These are phyloP conservation scores for Merodon equestris DNA, from an alignment of 2,888 invertebrate species.

Conservation along the genomic window DNA sequence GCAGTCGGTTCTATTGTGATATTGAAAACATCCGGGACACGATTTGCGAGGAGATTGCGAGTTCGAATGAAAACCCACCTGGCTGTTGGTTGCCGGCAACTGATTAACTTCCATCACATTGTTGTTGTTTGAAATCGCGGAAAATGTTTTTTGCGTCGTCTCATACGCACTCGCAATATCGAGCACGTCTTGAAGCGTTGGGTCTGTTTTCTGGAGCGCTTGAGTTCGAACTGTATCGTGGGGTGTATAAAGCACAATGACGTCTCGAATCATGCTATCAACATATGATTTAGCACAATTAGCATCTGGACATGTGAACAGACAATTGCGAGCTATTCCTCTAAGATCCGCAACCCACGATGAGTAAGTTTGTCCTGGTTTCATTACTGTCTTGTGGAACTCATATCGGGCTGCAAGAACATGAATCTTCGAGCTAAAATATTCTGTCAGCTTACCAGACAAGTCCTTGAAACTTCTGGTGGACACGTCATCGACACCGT, in stretches of 20 bases:
- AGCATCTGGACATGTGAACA: slow-evolving; percentile 4
- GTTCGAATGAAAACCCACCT: slow-evolving; percentile 13
- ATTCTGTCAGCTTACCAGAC: slow-evolving; percentile 7
- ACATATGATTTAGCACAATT: slow-evolving; percentile 5
- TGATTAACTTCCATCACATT: slow-evolving; percentile 19
- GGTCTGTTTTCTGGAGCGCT: slow-evolving; percentile 39
- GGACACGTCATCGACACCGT: slow-evolving; percentile 8
- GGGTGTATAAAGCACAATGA: slow-evolving; percentile 30
- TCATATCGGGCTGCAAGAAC: slow-evolving; percentile 26
- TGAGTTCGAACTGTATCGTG: slow-evolving; percentile 24
- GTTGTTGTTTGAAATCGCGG: too few species aligned
- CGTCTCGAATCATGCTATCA: slow-evolving; percentile 29
- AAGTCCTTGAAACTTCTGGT: slow-evolving; percentile 1
- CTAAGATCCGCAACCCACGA: slow-evolving; percentile 26
- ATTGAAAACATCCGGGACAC: slow-evolving; percentile 21
- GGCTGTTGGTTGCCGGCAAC: slow-evolving; percentile 16
- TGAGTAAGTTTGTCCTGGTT: slow-evolving; percentile 18
- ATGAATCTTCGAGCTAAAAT: slow-evolving; percentile 23
- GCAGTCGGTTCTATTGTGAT: not conserved
- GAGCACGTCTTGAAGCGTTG: slow-evolving; percentile 23
- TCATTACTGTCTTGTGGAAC: slow-evolving; percentile 29
- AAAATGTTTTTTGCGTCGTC: slow-evolving; percentile 24
- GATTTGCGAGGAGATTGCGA: slow-evolving; percentile 9
- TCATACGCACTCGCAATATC: slow-evolving; percentile 19
- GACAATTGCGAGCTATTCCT: slow-evolving; percentile 8